phyloP scores from a whole-genome alignment of 2,113 vertebrate species.

The Oceanites oceanicus region DNA sequence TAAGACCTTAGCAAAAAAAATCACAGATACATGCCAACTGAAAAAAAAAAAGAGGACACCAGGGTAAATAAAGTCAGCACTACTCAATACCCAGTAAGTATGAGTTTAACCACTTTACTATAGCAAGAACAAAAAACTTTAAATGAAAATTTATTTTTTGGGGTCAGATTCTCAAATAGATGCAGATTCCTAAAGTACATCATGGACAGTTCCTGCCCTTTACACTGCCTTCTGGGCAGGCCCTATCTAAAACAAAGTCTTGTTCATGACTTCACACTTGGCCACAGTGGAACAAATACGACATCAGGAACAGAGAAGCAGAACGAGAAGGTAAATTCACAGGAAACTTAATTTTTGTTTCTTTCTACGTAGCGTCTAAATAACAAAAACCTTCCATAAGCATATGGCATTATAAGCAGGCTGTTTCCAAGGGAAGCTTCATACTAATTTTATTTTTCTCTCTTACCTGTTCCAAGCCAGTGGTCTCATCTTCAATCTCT shows the following conservation, averaged over 20 bases:
- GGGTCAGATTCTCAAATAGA: neutral
- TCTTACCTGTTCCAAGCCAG: slow-evolving; percentile 88
- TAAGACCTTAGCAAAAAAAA: neutral
- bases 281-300: neutral
- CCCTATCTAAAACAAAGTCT: neutral
- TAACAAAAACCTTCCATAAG: neutral
- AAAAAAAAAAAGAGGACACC: neutral
- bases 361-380: neutral
- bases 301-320: neutral
- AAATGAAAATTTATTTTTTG: neutral
- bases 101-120: neutral
- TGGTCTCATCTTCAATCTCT: slow-evolving; percentile 79
- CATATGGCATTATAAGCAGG: neutral
- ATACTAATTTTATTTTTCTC: neutral
- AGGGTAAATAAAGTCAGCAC: neutral
- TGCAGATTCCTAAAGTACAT: neutral
- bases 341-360: neutral
- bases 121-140: neutral
- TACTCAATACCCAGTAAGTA: neutral
- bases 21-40: neutral
- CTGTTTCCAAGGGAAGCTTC: neutral
- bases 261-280: neutral
- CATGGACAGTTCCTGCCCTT: neutral
- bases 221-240: neutral
- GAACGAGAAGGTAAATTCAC: neutral